Evolutionary conservation across 2,888 invertebrate species (phyloP).

Genomic region (Kuschelorhynchus macadamiae): DNA sequence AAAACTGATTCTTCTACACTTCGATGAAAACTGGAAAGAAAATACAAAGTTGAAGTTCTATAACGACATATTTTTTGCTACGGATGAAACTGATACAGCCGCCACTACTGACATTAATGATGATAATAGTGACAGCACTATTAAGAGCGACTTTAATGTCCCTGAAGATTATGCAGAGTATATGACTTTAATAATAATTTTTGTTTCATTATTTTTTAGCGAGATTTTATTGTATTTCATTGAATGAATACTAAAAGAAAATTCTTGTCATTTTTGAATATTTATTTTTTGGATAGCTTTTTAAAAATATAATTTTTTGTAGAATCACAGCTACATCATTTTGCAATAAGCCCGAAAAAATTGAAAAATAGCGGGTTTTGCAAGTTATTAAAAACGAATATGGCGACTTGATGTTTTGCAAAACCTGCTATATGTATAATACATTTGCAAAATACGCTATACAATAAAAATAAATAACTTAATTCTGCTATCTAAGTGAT

Average conservation of each 20-base stretch:
- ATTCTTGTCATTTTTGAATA: no score
- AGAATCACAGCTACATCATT: no score
- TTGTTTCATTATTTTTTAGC: no score
- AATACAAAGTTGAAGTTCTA: conserved; percentile 19
- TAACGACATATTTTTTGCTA: conserved; percentile 8
- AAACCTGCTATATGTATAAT: conserved; percentile 10
- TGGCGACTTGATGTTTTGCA: conserved; percentile 4
- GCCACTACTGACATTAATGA: background rate
- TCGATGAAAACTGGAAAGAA: conserved; percentile 17
- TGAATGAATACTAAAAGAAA: no score
- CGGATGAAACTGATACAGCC: conserved; percentile 2
- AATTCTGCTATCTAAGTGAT: no score
- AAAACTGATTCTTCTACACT: conserved; percentile 19
- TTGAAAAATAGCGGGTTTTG: background rate
- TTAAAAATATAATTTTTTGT: background rate
- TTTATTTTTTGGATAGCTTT: conserved; percentile 3
- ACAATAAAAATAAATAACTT: background rate
- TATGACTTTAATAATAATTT: no score
- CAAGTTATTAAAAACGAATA: conserved; percentile 9
- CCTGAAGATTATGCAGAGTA: background rate
- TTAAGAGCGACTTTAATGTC: conserved; percentile 2
- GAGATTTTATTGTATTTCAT: no score
- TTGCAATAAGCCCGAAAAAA: no score
- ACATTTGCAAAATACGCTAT: background rate
- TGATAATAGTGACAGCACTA: conserved; percentile 2